Base-by-base conservation (phyloP, 2,888 invertebrate genomes). In the Plagodis pulveraria region DNA sequence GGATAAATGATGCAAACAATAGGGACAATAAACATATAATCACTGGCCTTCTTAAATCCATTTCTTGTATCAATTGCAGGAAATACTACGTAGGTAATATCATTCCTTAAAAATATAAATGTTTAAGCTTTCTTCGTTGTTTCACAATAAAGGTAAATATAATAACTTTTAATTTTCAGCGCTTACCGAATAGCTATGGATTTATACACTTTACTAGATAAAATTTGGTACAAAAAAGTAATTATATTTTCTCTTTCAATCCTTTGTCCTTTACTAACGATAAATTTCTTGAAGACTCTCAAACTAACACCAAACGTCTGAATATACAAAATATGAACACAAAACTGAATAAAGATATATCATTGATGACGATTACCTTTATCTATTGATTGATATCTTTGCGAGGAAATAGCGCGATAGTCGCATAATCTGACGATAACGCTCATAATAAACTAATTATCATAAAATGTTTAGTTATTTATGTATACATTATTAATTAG, bases 371-470 rank as follows among this genome's bases (percentile, higher is more conserved):
- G 78, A 81, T 80, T 80, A 78, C 59, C 67, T 69, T 60, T 81
- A 87, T 87, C 81, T 78, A 78, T 78, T 72, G 81, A 86, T 85
- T 81, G 64, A 72, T 88, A 90, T 89, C 87, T 79, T 73, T 73
- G 78, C 74, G 65, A 77, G 82, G 83, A 89, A 88, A 83, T 81
- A 71, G 70, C 67, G 22, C 44, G 66, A 67, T 67, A 67, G 34
- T 42, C 56, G 56, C 51, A 56, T 62, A 62, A 64, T 58, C 42
- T 40, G 6, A 7, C 38, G 66, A 64, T 67, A 64, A 64, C 35
- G 36, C 38, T 45, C 32, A 56, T 50, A 51, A 56, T 47, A 54
- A 49, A 51, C 52, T 33, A 60, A 60, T 60, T 60, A 60, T 60
- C 43, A 56, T 55, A 51, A 40, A 53, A 48, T 56, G n/a, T 34